Evolutionary conservation across 35 echinoderm and acorn worm genomes (phyloP).

Genomic region (Acanthaster planci): DNA sequence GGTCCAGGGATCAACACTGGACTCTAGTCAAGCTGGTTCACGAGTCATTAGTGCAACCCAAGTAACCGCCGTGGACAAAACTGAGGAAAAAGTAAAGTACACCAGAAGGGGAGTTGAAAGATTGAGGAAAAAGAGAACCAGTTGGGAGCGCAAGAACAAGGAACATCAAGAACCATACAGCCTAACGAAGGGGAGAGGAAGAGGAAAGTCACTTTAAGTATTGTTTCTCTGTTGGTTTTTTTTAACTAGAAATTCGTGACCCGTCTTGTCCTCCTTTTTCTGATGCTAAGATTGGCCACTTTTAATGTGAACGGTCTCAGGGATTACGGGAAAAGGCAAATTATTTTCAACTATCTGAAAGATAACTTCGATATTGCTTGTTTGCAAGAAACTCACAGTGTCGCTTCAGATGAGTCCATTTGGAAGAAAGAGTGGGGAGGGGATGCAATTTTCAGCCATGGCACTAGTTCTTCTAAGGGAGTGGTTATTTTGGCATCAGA

Average conservation of each 20-base stretch:
- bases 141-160: not conserved
- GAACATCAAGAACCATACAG: not conserved
- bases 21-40: too few species aligned
- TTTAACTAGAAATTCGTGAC: too few species aligned
- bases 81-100: not conserved
- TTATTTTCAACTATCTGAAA: not conserved
- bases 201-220: too few species aligned
- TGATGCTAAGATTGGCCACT: not conserved
- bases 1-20: too few species aligned
- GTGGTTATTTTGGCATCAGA: not conserved
- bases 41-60: too few species aligned
- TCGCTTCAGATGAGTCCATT: not conserved
- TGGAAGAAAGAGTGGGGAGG: not conserved
- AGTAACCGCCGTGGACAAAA: not conserved
- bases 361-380: not conserved
- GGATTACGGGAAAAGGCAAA: not conserved
- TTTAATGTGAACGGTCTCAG: not conserved
- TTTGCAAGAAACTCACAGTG: slow-evolving; percentile 7
- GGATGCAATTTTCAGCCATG: not conserved
- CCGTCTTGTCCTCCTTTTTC: not conserved
- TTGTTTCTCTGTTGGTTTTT: too few species aligned
- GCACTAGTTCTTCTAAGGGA: not conserved
- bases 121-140: not conserved
- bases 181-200: not conserved
- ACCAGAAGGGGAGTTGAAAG: not conserved